Conservation (phyloP, 2,888 invertebrate species). For the Dryadula phaetusa region DNA sequence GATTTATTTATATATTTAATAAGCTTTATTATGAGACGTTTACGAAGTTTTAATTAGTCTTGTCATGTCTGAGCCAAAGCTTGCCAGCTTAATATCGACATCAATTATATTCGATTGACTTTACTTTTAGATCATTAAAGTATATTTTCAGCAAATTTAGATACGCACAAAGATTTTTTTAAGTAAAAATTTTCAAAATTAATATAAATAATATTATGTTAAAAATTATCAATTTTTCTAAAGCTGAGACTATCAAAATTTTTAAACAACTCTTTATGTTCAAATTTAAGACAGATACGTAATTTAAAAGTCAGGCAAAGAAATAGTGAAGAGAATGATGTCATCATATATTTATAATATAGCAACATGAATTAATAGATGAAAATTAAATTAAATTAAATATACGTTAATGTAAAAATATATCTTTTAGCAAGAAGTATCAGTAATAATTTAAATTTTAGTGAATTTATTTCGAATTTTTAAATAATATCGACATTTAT, state of each 20-base stretch:
- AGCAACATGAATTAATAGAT: neutral
- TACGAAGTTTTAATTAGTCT: too few species aligned
- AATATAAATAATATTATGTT: too few species aligned
- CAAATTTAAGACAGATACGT: neutral
- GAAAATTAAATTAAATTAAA: slow-evolving; percentile 3
- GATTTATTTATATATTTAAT: too few species aligned
- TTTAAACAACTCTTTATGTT: neutral
- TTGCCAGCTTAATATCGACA: too few species aligned
- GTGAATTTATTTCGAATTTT: slow-evolving; percentile 17
- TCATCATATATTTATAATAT: neutral
- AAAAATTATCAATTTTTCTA: neutral
- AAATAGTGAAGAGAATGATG: neutral
- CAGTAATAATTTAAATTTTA: neutral
- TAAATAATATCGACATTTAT: slow-evolving; percentile 10
- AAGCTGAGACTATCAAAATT: slow-evolving; percentile 1
- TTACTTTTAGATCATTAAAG: too few species aligned
- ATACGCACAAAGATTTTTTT: too few species aligned
- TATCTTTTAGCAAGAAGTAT: neutral
- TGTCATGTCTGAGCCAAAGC: too few species aligned
- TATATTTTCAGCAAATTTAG: too few species aligned
- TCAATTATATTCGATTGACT: too few species aligned
- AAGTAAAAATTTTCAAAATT: too few species aligned
- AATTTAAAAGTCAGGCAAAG: neutral
- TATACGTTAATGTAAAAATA: slow-evolving; percentile 4
- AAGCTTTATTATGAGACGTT: too few species aligned